Base-by-base conservation (phyloP, 2,888 invertebrate species). In the Acanthosepion esculentum region DNA sequence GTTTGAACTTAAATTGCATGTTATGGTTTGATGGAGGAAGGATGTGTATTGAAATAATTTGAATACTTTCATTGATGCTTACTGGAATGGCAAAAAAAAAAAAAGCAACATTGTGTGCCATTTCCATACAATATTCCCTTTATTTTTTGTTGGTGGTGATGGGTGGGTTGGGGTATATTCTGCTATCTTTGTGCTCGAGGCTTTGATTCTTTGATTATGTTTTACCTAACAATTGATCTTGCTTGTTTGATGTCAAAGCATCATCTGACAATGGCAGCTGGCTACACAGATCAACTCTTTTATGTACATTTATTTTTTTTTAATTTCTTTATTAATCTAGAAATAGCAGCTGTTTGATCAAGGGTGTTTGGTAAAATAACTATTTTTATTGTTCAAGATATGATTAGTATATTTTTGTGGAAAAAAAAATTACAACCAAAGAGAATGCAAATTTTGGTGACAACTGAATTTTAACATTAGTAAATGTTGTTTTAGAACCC, bases 251-350 rank as follows among this genome's bases (percentile, higher is more conserved):
- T 29, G n/a, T 78, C 29, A 78, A 78, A 78, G 26, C 29, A 29
- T 78, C 78, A 78, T 78, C 78, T 78, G 78, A n/a, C 78, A 78
- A n/a, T 78, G n/a, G n/a, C 78, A 78, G n/a, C 78, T 78, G 78
- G 33, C 78, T 78, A n/a, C 78, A 78, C 78, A 78, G 12, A n/a
- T 78, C n/a, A 33, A 5, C n/a, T 78, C 12, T 78, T n/a, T 78
- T 78, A 33, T 78, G 4, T 78, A 12, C 33, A 33, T 33, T 10
- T 78, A 10, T 8, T 78, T 33, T 78, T 33, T 78, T 33, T 18
- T n/a, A n/a, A 78, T 78, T 33, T 78, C n/a, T 23, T 78, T n/a
- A 78, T 78, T 78, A 78, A 33, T 78, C n/a, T n/a, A 78, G 78
- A 78, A 33, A 78, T n/a, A 10, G 78, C 78, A 78, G 78, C 78